A percentile compares a stretch with the other conserved stretches of the same genome.
Evolutionary conservation across 2,113 vertebrate genomes (phyloP).

Genomic region (Laticauda colubrina): DNA sequence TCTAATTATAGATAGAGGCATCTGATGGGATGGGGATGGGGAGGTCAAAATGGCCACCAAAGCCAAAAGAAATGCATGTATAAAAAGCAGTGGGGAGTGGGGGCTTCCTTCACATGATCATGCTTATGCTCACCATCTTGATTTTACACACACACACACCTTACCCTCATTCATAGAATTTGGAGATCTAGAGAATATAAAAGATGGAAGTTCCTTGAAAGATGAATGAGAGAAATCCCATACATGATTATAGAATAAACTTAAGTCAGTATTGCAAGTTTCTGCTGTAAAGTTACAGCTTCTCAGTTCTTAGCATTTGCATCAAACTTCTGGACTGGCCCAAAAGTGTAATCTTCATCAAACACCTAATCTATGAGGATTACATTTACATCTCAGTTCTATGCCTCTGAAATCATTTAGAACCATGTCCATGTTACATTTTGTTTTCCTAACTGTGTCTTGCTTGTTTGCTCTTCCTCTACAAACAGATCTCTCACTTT

Average conservation of each 20-base stretch:
- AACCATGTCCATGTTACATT: neutral
- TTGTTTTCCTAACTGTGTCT: neutral
- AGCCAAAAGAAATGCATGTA: neutral
- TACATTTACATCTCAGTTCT: neutral
- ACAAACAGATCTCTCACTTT: neutral
- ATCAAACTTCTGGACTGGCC: neutral
- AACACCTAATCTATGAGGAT: neutral
- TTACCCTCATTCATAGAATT: no score
- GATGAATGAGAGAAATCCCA: neutral
- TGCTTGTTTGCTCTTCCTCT: neutral
- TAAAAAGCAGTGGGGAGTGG: neutral
- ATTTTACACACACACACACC: neutral
- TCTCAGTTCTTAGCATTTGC: no score
- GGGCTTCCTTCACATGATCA: neutral
- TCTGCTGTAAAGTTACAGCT: neutral
- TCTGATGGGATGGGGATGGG: neutral
- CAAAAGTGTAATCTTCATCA: neutral
- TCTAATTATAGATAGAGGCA: neutral
- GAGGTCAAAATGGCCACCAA: neutral
- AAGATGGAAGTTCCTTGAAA: neutral
- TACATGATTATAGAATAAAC: neutral
- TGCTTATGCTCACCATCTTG: neutral
- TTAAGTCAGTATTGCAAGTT: neutral
- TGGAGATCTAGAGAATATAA: neutral
- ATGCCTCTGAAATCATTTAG: neutral